phyloP scores from a whole-genome alignment of 2,113 vertebrate genomes.

The Apteryx owenii region DNA sequence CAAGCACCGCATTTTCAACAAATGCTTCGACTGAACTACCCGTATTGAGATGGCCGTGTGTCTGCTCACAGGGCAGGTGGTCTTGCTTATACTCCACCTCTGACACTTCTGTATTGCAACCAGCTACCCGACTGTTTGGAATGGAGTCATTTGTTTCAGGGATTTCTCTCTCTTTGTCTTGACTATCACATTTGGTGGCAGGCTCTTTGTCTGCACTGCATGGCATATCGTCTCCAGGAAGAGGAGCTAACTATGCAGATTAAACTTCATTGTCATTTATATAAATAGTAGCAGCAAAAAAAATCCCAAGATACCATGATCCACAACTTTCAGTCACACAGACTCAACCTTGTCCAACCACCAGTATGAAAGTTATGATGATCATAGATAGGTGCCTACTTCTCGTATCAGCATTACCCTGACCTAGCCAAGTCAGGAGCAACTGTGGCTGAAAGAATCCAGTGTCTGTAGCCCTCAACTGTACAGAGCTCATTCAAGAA shows the following conservation, averaged over 20 bases:
- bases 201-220: background rate
- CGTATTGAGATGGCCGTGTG: background rate
- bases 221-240: background rate
- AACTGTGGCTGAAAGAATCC: background rate
- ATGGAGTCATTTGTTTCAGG: background rate
- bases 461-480: background rate
- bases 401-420: too few species aligned
- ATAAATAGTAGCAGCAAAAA: background rate
- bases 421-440: background rate
- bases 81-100: background rate
- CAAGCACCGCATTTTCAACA: background rate
- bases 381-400: background rate
- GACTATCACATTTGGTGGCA: background rate
- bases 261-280: too few species aligned
- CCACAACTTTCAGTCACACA: background rate
- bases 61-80: constrained; percentile 31
- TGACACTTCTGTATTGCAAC: background rate
- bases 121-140: background rate
- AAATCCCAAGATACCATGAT: background rate
- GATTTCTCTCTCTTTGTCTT: constrained; percentile 22
- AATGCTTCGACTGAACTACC: background rate
- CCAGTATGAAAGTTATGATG: accelerated
- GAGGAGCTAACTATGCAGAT: background rate
- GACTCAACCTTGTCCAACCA: background rate
- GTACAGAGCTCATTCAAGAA: background rate